Conservation (phyloP, 1,140 invertebrate genomes). For the Cotesia typhae region DNA sequence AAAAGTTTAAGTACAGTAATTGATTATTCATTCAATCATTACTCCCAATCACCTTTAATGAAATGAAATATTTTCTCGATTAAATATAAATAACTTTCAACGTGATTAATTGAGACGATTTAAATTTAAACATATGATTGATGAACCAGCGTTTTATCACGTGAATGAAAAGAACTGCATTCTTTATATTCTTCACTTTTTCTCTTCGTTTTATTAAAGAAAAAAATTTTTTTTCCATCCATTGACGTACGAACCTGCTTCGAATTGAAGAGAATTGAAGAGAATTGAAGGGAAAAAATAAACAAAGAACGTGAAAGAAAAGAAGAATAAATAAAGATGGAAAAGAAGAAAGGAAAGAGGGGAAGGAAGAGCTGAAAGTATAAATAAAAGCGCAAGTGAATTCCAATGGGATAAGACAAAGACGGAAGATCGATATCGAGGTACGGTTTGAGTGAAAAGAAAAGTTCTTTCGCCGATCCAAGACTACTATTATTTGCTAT, state of each 20-base stretch:
- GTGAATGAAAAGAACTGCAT: slow-evolving; percentile 12
- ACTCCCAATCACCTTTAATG: slow-evolving; percentile 21
- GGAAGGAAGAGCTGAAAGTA: slow-evolving; percentile 2
- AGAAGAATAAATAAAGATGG: too few species aligned
- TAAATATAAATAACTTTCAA: slow-evolving; percentile 4
- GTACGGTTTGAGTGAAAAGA: slow-evolving; percentile 18
- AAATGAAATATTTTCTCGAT: background rate
- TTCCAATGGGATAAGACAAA: slow-evolving; percentile 26
- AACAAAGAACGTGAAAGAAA: too few species aligned
- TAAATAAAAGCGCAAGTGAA: slow-evolving; percentile 25
- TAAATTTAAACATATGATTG: slow-evolving; percentile 29
- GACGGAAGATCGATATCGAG: slow-evolving; percentile 6
- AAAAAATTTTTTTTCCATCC: slow-evolving; percentile 19
- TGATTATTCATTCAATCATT: slow-evolving; percentile 32
- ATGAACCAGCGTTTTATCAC: slow-evolving; percentile 25
- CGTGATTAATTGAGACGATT: slow-evolving; percentile 34
- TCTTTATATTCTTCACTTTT: too few species aligned
- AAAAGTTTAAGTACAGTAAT: slow-evolving; percentile 10
- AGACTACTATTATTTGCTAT: too few species aligned
- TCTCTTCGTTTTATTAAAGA: background rate
- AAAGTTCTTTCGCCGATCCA: slow-evolving; percentile 16
- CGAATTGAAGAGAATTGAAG: too few species aligned
- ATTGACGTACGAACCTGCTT: slow-evolving; percentile 16
- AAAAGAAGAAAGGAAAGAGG: background rate
- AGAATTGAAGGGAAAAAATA: too few species aligned